Conservation (phyloP, 2,113 vertebrate species). For the Hirundichthys speculiger region DNA sequence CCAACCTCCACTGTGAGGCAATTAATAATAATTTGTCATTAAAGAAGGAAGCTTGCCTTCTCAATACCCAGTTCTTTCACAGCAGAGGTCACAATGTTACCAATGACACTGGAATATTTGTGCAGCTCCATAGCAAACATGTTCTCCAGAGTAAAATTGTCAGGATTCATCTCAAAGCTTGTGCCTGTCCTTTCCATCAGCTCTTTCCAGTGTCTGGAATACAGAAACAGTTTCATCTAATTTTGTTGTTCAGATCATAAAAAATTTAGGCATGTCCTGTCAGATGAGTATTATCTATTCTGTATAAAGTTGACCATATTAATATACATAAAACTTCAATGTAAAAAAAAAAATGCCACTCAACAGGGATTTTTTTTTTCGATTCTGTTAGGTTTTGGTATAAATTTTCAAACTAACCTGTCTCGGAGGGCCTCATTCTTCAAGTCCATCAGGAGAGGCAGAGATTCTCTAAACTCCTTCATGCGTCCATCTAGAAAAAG, state of each 20-base stretch:
- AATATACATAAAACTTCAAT: background rate
- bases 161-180: slow-evolving; percentile 88
- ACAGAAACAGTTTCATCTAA: background rate
- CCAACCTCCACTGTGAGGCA: background rate
- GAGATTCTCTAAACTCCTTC: slow-evolving; percentile 92
- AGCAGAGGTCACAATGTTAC: slow-evolving; percentile 88
- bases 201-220: slow-evolving; percentile 91
- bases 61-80: slow-evolving; percentile 94
- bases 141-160: slow-evolving; percentile 93
- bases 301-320: too few relatives aligned
- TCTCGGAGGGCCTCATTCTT: slow-evolving; percentile 95
- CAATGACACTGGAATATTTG: slow-evolving; percentile 84
- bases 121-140: slow-evolving; percentile 98
- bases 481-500: slow-evolving; percentile 86
- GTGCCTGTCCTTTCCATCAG: slow-evolving; percentile 89
- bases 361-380: too few relatives aligned
- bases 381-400: background rate
- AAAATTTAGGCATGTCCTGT: background rate
- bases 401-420: slow-evolving; percentile 78
- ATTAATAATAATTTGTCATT: background rate
- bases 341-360: too few relatives aligned
- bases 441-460: slow-evolving; percentile 92
- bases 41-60: slow-evolving; percentile 79
- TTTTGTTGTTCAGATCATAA: background rate
- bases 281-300: too few relatives aligned